These are phyloP conservation scores for Atethmia centrago DNA, from an alignment of 2,888 invertebrate genomes.

Conservation along the genomic window DNA sequence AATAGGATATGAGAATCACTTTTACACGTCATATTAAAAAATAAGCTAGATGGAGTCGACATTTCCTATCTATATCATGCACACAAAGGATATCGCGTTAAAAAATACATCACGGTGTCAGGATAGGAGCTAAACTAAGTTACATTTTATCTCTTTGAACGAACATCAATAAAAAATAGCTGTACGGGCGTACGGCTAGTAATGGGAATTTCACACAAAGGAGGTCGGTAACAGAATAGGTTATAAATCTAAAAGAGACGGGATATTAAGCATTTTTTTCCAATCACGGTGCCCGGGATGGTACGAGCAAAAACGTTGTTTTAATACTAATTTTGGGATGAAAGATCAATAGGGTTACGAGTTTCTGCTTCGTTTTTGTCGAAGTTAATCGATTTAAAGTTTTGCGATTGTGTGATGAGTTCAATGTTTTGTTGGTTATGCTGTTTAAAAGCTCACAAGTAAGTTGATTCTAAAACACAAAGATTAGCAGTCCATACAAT, in stretches of 20 bases:
- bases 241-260: slow-evolving; percentile 62
- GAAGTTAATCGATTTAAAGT: slow-evolving; percentile 2
- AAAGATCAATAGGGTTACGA: slow-evolving; percentile 15
- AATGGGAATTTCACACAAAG: slow-evolving; percentile 63
- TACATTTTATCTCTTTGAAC: slow-evolving; percentile 63
- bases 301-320: slow-evolving; percentile 33
- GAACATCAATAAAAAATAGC: slow-evolving; percentile 63
- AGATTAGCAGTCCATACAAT: background rate
- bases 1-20: no score
- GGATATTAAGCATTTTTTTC: slow-evolving; percentile 67
- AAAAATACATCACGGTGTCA: slow-evolving; percentile 54
- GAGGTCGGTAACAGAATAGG: slow-evolving; percentile 56
- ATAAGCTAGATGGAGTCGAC: no score
- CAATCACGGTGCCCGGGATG: slow-evolving; percentile 53
- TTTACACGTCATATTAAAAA: no score
- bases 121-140: slow-evolving; percentile 51
- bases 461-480: background rate
- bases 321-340: slow-evolving; percentile 44
- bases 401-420: slow-evolving; percentile 1
- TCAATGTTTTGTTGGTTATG: background rate
- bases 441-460: background rate
- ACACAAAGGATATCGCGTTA: slow-evolving; percentile 44
- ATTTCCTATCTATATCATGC: no score
- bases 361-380: slow-evolving; percentile 6
- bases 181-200: slow-evolving; percentile 47